Base-by-base conservation (phyloP, 2,888 invertebrate species). In the Lasioglossum pauxillum region DNA sequence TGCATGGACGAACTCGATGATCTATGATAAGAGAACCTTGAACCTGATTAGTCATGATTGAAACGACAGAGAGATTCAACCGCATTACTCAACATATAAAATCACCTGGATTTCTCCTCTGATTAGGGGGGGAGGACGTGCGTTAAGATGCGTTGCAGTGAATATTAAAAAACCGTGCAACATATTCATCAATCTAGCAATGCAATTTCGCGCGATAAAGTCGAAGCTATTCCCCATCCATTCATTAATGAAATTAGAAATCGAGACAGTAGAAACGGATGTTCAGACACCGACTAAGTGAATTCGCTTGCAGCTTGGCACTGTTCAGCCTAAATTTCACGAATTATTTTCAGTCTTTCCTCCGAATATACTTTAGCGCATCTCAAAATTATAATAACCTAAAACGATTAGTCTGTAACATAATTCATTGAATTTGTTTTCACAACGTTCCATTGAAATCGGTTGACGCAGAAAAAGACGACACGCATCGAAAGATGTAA, bases 1-100 rank as follows among this genome's bases (percentile, higher is more conserved):
- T 72, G 71, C 75, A 75, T 60, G 41, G 60, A n/a, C 44, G 46
- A 77, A 77, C 67, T 67, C 46, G 67, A 77, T 77, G 77, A 77
- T 49, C 77, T 35, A 31, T 35, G 67, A 67, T 67, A 77, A 46
- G 31, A 16, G 19, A 67, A 23, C 67, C 77, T 67, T 46, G 46
- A 77, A 77, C 67, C 67, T 77, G 31, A 46, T 77, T 31, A 19
- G 46, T 35, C 57, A 60, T 16, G 44, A 72, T 44, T 27, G 27
- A 72, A 72, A 72, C n/a, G 44, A 44, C 38, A 72, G n/a, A 72
- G 71, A 44, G 71, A 72, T 72, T 72, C 71, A 44, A 16, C 41
- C n/a, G 71, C 35, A 19, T 67, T 67, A 14, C 67, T 67, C 35
- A 67, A 67, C 19, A 1, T 35, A 46, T 5, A 67, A 67, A 44